These are phyloP conservation scores for Casuarius casuarius DNA, from an alignment of 2,113 vertebrate species.

Conservation along the genomic window DNA sequence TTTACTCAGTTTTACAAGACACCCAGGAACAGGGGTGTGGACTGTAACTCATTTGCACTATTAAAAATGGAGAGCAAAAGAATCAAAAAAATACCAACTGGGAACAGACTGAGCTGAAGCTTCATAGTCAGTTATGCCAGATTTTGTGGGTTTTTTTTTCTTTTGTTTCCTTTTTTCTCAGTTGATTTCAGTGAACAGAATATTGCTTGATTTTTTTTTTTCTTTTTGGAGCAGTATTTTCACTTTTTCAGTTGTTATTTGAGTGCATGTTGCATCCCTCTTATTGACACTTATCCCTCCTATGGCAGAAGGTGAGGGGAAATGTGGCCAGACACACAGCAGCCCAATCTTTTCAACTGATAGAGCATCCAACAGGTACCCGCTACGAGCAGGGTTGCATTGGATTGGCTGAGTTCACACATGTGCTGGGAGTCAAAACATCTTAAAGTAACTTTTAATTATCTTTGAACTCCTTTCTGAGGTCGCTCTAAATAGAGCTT, in stretches of 20 bases:
- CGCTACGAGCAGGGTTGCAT: fast-evolving
- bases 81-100: neutral
- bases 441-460: neutral
- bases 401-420: neutral
- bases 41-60: neutral
- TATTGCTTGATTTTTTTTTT: neutral
- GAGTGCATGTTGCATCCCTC: neutral
- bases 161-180: neutral
- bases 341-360: neutral
- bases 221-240: neutral
- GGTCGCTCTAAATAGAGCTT: neutral
- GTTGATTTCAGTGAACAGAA: neutral
- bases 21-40: neutral
- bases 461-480: neutral
- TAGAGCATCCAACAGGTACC: neutral
- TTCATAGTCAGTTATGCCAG: neutral
- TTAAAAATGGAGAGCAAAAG: neutral
- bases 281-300: neutral
- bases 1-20: neutral
- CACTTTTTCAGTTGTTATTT: neutral
- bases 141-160: too few species aligned
- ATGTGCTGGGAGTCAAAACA: neutral
- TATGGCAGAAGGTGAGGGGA: neutral
- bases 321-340: neutral
- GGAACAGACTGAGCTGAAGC: neutral